A percentile compares a stretch with the other conserved stretches of the same genome.
phyloP scores from a whole-genome alignment of 2,797 vertebrate species.

The Trichosurus vulpecula region DNA sequence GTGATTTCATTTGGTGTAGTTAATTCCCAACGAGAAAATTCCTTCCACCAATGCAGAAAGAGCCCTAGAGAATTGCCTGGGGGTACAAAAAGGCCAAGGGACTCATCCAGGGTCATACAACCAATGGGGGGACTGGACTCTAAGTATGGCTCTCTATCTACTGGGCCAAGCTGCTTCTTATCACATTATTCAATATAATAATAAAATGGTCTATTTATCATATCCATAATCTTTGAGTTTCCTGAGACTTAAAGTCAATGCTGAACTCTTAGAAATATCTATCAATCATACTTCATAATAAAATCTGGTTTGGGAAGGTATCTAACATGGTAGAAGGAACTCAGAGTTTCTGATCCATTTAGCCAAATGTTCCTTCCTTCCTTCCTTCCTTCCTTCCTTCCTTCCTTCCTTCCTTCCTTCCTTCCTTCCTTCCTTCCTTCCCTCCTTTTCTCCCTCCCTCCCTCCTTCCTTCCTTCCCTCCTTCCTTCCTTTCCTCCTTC shows the following conservation, averaged over 20 bases:
- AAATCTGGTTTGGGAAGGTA: neutral
- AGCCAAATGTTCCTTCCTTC: neutral
- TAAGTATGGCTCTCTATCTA: neutral
- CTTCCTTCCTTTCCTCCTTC: fast-evolving
- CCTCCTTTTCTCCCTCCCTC: too few species aligned
- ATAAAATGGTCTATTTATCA: neutral
- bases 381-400: neutral
- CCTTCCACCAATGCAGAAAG: neutral
- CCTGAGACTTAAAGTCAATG: neutral
- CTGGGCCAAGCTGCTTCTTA: neutral
- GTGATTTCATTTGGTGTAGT: neutral
- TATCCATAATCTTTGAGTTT: neutral
- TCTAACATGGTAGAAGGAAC: neutral
- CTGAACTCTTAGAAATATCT: neutral
- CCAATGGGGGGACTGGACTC: neutral
- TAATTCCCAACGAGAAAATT: neutral
- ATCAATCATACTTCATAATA: neutral
- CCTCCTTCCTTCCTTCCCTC: fast-evolving
- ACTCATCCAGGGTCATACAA: neutral
- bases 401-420: neutral
- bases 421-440: neutral
- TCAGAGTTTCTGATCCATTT: neutral
- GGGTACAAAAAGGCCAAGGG: neutral
- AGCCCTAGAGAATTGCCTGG: neutral
- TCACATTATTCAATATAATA: neutral